Evolutionary conservation across 2,113 vertebrate genomes (phyloP).

Genomic region (Hiodon alosoides): DNA sequence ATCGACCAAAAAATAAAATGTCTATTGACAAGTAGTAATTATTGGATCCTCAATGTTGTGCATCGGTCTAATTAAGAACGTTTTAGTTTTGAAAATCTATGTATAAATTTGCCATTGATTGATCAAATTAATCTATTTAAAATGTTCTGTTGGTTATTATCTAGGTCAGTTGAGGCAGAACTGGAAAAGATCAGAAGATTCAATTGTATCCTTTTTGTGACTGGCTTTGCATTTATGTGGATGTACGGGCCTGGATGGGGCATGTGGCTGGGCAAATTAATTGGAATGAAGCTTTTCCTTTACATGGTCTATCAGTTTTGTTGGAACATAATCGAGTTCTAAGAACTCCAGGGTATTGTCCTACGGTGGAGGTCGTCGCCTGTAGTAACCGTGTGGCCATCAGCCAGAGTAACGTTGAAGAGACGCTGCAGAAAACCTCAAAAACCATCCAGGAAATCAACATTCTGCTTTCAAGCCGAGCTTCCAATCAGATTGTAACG

Average conservation of each 20-base stretch:
- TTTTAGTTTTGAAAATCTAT: no score
- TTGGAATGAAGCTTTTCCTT: slow-evolving; percentile 31
- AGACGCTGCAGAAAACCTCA: slow-evolving; percentile 54
- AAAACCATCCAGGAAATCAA: slow-evolving; percentile 58
- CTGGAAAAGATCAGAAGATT: slow-evolving; percentile 64
- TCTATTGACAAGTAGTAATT: no score
- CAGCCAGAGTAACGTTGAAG: slow-evolving; percentile 37
- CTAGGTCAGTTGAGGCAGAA: slow-evolving; percentile 52
- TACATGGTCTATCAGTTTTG: slow-evolving; percentile 45
- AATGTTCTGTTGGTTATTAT: slow-evolving; percentile 35
- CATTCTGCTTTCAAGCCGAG: slow-evolving; percentile 39
- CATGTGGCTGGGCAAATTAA: background rate
- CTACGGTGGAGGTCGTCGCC: background rate
- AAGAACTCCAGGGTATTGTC: slow-evolving; percentile 6
- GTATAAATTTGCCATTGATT: no score
- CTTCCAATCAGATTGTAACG: slow-evolving; percentile 15
- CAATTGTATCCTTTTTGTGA: slow-evolving; percentile 59
- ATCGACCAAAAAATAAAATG: no score
- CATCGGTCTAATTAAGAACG: no score
- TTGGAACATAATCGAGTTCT: slow-evolving; percentile 49
- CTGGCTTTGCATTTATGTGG: background rate
- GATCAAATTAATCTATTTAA: background rate
- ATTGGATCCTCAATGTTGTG: no score
- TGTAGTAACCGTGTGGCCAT: background rate
- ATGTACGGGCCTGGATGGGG: background rate